These are phyloP conservation scores for Lithobius niger DNA, from an alignment of 1,140 invertebrate genomes.

Conservation along the genomic window DNA sequence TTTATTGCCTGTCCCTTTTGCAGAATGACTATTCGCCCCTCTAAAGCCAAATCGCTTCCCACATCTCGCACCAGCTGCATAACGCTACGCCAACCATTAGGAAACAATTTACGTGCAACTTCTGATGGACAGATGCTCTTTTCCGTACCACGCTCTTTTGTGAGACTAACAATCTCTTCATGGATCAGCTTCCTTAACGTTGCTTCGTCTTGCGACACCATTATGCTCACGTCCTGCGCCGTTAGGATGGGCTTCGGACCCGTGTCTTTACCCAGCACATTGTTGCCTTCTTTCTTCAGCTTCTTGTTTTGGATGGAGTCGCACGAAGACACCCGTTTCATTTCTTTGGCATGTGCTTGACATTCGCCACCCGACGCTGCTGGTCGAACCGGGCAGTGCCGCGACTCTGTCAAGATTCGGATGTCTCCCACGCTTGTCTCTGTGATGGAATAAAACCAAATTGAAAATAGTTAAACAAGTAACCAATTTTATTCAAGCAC, in stretches of 20 bases:
- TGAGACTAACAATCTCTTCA: neutral
- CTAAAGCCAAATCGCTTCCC: neutral
- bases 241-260: neutral
- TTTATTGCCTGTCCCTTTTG: constrained; percentile 6
- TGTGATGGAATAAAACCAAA: neutral
- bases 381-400: neutral
- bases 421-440: too few relatives aligned
- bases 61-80: constrained; percentile 5
- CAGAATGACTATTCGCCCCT: neutral
- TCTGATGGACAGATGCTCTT: constrained; percentile 4
- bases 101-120: constrained; percentile 8
- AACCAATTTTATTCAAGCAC: too few relatives aligned
- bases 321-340: neutral
- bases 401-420: neutral
- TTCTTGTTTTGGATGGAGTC: neutral
- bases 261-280: neutral
- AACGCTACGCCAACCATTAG: constrained; percentile 6
- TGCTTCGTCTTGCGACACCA: constrained; percentile 6
- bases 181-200: constrained; percentile 4
- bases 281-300: neutral
- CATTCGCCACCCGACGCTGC: neutral
- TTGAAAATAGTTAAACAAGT: too few relatives aligned
- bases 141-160: neutral
- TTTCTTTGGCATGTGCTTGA: neutral
- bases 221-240: constrained; percentile 6